Evolutionary conservation across 1,140 invertebrate genomes (phyloP).

Genomic region (Brachionus angularis): DNA sequence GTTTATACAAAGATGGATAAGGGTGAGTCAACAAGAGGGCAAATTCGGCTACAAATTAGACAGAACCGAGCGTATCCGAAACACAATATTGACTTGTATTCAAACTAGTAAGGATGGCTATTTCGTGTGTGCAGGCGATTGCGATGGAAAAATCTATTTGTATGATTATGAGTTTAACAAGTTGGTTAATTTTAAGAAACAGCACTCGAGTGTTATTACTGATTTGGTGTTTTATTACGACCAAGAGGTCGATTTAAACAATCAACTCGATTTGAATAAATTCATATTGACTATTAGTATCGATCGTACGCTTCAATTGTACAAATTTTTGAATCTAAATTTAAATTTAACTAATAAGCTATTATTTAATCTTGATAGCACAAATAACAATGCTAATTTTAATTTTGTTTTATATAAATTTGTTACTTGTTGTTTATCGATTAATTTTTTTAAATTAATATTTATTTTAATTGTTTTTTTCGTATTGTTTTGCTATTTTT

Average conservation of each 20-base stretch:
- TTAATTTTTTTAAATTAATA: conserved; percentile 16
- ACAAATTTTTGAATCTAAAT: conserved; percentile 38
- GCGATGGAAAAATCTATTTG: conserved; percentile 33
- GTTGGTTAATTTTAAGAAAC: conserved; percentile 8
- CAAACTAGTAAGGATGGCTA: conserved; percentile 30
- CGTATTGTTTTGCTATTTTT: conserved; percentile 21
- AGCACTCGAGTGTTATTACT: conserved; percentile 35
- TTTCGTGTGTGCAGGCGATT: conserved; percentile 13
- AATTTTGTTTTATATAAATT: background rate
- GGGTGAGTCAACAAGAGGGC: background rate
- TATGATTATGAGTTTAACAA: conserved; percentile 13
- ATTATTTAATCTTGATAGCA: too few species aligned
- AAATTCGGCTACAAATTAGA: conserved; percentile 6
- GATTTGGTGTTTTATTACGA: conserved; percentile 30
- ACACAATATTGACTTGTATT: conserved; percentile 18
- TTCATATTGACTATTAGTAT: conserved; percentile 34
- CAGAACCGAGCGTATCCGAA: background rate
- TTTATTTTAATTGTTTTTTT: conserved; percentile 1
- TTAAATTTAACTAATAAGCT: too few species aligned
- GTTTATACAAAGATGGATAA: conserved; percentile 14
- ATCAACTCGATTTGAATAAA: conserved; percentile 31
- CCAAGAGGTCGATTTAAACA: conserved; percentile 16
- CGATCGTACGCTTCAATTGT: conserved; percentile 36
- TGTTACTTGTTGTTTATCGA: background rate
- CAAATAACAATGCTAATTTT: too few species aligned